Evolutionary conservation across 1,140 invertebrate genomes (phyloP).

Genomic region (Mesaphorura yosii): DNA sequence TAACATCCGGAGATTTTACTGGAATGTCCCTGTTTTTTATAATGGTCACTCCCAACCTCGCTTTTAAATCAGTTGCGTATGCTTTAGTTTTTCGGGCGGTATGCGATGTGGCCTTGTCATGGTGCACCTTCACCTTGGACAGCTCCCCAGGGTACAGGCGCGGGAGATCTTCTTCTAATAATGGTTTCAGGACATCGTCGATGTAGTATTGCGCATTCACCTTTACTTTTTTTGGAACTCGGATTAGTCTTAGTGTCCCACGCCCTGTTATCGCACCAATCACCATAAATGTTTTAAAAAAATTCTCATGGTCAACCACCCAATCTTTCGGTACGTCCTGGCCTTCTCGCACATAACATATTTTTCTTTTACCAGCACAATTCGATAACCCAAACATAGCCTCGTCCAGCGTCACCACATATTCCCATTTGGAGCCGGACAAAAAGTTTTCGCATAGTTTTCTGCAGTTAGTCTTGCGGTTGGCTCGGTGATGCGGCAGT

Average conservation of each 20-base stretch:
- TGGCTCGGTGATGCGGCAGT: neutral
- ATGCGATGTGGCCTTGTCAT: neutral
- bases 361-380: slow-evolving; percentile 1
- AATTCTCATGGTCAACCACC: neutral
- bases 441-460: slow-evolving; percentile 6
- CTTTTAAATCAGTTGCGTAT: neutral
- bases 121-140: neutral
- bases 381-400: neutral
- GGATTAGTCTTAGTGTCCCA: slow-evolving; percentile 3
- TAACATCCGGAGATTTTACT: neutral
- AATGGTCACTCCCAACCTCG: neutral
- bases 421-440: slow-evolving; percentile 7
- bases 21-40: neutral
- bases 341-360: neutral
- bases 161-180: slow-evolving; percentile 1
- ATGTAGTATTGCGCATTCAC: slow-evolving; percentile 1
- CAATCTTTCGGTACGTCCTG: neutral
- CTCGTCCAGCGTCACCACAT: slow-evolving; percentile 12
- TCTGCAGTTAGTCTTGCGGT: neutral
- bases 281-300: slow-evolving; percentile 7
- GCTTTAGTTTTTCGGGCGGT: neutral
- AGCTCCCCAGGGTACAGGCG: neutral
- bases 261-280: slow-evolving; percentile 2
- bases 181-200: slow-evolving; percentile 5
- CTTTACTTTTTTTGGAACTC: slow-evolving; percentile 7